phyloP scores from a whole-genome alignment of 2,113 vertebrate species.

The Rostratula benghalensis region DNA sequence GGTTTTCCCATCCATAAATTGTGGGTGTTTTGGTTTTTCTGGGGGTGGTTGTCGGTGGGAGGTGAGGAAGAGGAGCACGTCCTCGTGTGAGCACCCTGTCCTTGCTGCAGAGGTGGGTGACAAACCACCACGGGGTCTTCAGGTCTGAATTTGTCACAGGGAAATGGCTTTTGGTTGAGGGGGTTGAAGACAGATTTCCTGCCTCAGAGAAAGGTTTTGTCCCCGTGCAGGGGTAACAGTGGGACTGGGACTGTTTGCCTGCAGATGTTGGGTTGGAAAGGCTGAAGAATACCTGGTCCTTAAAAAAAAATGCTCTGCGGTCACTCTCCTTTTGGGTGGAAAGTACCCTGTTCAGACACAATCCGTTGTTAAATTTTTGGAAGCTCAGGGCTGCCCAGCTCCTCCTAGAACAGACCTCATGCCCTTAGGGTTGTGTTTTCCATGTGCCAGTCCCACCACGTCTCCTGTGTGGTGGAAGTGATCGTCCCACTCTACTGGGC shows the following conservation, averaged over 20 bases:
- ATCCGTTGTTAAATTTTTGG: background rate
- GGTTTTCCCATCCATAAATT: background rate
- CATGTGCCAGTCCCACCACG: background rate
- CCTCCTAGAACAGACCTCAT: background rate
- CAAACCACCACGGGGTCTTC: background rate
- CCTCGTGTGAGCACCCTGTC: background rate
- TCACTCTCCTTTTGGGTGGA: background rate
- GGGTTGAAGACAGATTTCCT: background rate
- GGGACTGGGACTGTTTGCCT: background rate
- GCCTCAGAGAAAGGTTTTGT: background rate
- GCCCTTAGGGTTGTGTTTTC: rapidly evolving
- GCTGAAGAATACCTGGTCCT: background rate
- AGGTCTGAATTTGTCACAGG: background rate
- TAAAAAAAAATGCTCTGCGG: background rate
- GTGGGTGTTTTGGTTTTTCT: rapidly evolving
- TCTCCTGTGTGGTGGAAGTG: background rate
- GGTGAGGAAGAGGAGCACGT: background rate
- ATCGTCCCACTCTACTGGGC: no score
- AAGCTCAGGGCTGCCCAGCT: background rate
- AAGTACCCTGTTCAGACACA: rapidly evolving
- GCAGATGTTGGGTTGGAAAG: background rate
- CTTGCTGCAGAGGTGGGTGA: rapidly evolving
- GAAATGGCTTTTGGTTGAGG: background rate
- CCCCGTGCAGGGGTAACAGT: background rate
- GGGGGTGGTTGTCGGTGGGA: rapidly evolving